These are phyloP conservation scores for Emydura subglobosa DNA, from an alignment of 2,113 vertebrate species.

Conservation along the genomic window DNA sequence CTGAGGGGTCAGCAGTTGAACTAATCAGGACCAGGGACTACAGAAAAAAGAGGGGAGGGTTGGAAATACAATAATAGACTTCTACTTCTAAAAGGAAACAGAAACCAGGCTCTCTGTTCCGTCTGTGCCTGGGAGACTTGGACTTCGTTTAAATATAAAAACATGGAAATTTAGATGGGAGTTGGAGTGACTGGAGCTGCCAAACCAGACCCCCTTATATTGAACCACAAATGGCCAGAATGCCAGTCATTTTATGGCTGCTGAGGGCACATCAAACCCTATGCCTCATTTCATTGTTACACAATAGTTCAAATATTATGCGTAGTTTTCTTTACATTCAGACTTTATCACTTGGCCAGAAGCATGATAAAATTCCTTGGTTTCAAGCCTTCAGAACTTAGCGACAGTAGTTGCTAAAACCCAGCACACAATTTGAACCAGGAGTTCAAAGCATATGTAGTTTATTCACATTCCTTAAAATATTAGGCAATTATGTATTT, in stretches of 20 bases:
- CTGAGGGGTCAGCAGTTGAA: not conserved
- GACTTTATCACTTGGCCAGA: not conserved
- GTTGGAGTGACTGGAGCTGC: not conserved
- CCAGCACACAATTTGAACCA: not conserved
- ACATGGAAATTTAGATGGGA: not conserved
- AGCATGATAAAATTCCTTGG: constrained; percentile 19
- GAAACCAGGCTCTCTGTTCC: not conserved
- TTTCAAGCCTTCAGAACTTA: not conserved
- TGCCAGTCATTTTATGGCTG: constrained; percentile 10
- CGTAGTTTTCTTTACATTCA: not conserved
- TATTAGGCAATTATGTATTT: not conserved
- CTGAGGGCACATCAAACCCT: constrained; percentile 4
- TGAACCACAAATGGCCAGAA: not conserved
- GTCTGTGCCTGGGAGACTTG: constrained; percentile 10
- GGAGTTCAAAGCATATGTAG: not conserved
- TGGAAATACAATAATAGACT: not conserved
- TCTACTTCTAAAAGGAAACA: constrained; percentile 26
- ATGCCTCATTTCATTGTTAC: not conserved
- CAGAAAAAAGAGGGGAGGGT: not conserved
- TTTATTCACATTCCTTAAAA: constrained; percentile 36
- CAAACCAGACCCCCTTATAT: not conserved
- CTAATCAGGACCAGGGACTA: not conserved
- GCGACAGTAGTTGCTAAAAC: not conserved
- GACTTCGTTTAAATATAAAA: constrained; percentile 36
- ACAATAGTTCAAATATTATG: constrained; percentile 17